Evolutionary conservation across 2,888 invertebrate species (phyloP).

Genomic region (Fragum whitleyi): DNA sequence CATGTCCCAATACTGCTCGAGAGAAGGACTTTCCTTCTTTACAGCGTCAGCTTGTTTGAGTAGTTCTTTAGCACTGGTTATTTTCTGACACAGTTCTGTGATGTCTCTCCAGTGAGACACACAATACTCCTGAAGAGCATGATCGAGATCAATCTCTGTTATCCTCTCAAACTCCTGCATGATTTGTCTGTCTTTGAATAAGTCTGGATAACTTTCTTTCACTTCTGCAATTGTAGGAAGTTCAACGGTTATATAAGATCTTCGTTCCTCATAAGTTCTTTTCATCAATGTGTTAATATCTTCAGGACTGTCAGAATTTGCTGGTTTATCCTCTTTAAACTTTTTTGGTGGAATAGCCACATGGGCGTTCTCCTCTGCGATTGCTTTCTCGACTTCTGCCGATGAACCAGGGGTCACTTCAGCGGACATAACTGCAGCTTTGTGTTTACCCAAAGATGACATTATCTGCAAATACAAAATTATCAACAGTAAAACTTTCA

Average conservation of each 20-base stretch:
- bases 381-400: conserved; percentile 68
- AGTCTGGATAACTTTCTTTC: conserved; percentile 76
- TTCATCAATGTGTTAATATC: conserved; percentile 78
- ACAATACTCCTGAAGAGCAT: conserved; percentile 80
- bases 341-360: conserved; percentile 57
- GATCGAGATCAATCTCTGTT: conserved; percentile 79
- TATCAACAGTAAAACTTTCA: no score
- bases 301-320: conserved; percentile 68
- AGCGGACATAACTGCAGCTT: conserved; percentile 77
- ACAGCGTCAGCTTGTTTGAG: conserved; percentile 77
- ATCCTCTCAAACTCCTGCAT: conserved; percentile 79
- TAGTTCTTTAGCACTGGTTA: conserved; percentile 74
- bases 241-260: conserved; percentile 79
- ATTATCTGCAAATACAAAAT: conserved; percentile 38
- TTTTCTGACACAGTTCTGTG: conserved; percentile 73
- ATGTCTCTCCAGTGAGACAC: conserved; percentile 79
- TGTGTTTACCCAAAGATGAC: conserved; percentile 74
- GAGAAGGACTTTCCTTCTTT: conserved; percentile 77
- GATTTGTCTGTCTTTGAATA: conserved; percentile 79
- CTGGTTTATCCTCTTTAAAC: conserved; percentile 56
- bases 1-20: conserved; percentile 83
- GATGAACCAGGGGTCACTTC: conserved; percentile 77
- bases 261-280: conserved; percentile 78
- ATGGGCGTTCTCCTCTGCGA: conserved; percentile 55
- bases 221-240: conserved; percentile 78